phyloP scores from a whole-genome alignment of 2,113 vertebrate species.

The Salminus brasiliensis region DNA sequence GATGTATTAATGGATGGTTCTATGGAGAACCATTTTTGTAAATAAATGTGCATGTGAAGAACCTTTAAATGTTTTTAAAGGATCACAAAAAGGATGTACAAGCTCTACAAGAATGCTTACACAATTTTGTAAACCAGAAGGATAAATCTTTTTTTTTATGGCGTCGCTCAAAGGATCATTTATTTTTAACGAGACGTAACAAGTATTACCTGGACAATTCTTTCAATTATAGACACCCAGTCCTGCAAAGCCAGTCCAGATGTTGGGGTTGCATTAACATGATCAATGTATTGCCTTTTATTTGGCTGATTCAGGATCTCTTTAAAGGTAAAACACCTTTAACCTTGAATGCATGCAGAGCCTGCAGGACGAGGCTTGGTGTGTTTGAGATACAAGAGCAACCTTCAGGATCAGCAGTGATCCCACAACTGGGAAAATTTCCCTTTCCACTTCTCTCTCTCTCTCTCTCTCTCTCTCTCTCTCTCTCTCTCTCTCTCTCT shows the following conservation, averaged over 20 bases:
- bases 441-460: neutral
- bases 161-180: too few relatives aligned
- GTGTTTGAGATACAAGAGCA: neutral
- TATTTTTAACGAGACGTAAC: too few relatives aligned
- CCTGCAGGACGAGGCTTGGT: neutral
- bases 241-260: neutral
- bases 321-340: neutral
- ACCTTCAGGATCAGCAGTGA: neutral
- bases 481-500: neutral
- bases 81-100: too few relatives aligned
- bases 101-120: too few relatives aligned
- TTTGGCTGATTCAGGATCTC: neutral
- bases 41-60: too few relatives aligned
- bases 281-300: neutral
- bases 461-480: constrained; percentile 19
- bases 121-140: too few relatives aligned
- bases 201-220: too few relatives aligned
- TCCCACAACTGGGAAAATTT: constrained; percentile 20
- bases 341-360: neutral
- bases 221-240: neutral
- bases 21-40: too few relatives aligned
- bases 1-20: too few relatives aligned
- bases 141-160: too few relatives aligned
- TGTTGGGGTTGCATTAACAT: neutral
- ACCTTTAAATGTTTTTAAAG: too few relatives aligned